Base-by-base conservation (phyloP, 1,140 invertebrate genomes). In the Anastatus disparis region DNA sequence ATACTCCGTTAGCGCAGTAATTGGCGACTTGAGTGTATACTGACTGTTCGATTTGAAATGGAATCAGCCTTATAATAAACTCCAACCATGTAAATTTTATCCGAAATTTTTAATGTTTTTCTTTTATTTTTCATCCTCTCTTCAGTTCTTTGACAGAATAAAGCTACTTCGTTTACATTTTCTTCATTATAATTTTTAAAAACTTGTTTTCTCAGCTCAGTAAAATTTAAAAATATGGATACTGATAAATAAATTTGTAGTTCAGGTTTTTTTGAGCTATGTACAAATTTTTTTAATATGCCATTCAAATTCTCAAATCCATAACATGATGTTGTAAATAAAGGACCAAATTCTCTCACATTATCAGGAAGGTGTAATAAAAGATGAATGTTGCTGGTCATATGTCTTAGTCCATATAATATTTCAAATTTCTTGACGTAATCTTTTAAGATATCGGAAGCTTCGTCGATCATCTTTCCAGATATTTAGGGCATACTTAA, bases 201-300 rank as follows among this genome's bases (percentile, higher is more conserved):
- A 4, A n/a, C 6, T 35, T 35, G 4, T 35, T 35, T 10, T 10
- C 31, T 4, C 10, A 35, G 10, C 10, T 35, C 4, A 4, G 4
- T 52, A 9, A 52, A 24, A 52, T 52, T 52, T 50, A 50, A 50
- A 22, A 50, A 22, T 7, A 24, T 24, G 4, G 48, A 20, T 22
- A 24, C 1, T 24, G 48, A 20, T 22, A 20, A 50, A 50, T 50
- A 13, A 22, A 50, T 50, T 13, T 50, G 48, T 20, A 50, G 13
- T 24, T 50, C 48, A 22, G 48, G 48, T 7, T 50, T 20, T 24
- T n/a, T 20, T 20, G 48, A 24, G 4, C 48, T 2, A 24, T 50
- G 48, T 22, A 50, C 48, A 50, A 24, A 50, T 22, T 20, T 24
- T 50, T 50, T 50, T 50, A 50, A 50, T 22, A 50, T 50, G 20